Base-by-base conservation (phyloP, 2,113 vertebrate species). In the Clarias gariepinus region DNA sequence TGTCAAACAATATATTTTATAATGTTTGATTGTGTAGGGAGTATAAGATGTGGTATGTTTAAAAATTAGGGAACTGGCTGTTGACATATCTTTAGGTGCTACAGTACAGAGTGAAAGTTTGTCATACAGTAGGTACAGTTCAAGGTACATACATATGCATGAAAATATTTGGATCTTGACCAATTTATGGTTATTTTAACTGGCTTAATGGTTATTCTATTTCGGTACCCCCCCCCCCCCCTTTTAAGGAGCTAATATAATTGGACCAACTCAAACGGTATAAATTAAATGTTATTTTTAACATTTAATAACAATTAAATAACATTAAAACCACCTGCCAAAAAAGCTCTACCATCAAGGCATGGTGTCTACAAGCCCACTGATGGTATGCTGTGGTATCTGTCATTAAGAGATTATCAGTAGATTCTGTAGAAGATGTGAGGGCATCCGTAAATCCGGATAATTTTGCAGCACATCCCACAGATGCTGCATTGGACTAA, bases 11-110 rank as follows among this genome's bases (percentile, higher is more conserved):
- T 18, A 7, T 55, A 25, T 78, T 55, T 78, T 55, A 53, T 76
- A 78, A 30, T 28, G 25, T 1, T n/a, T 55, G 47, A 52, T 9
- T 52, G 15, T 76, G 5, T n/a, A 76, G 12, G n/a, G n/a, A 53
- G n/a, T 30, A 23, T 21, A 28, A 28, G 23, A 19, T 68, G 28
- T 11, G 11, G 71, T 41, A 41, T 41, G n/a, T 76, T 73, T 18
- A 18, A 69, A 82, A 76, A 63, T 28, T 82, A 57, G 30, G 57
- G 19, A 52, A 86, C 57, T 33, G 61, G 77, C 81, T 68, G 84
- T 86, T 68, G 83, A 61, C 25, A 82, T 71, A 88, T 85, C 78
- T 88, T 83, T 85, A 18, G 81, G 41, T 80, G 80, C 53, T 19
- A 81, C 18, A 21, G 80, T 19, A 81, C 18, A 21, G 80, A 23